A percentile compares a stretch with the other conserved stretches of the same genome.
Evolutionary conservation across 30 jellyfish, hydroid and myxozoan genomes (phyloP).

Genomic region (Turritopsis rubra): DNA sequence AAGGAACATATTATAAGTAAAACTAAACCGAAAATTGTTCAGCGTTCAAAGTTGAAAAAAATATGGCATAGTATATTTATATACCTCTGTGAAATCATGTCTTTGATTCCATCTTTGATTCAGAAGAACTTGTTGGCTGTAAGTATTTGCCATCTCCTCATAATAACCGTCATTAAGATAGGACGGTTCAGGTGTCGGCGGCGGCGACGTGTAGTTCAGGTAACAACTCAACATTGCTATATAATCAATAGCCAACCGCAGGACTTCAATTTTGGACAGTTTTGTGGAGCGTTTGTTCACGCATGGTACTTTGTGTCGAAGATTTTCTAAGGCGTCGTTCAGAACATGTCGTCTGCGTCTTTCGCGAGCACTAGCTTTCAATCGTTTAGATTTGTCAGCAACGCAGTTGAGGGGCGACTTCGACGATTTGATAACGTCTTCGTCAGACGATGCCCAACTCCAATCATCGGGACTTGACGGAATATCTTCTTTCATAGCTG

Average conservation of each 20-base stretch:
- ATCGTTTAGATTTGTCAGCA: slow-evolving; percentile 54
- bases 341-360: slow-evolving; percentile 86
- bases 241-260: slow-evolving; percentile 87
- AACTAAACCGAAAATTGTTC: too few relatives aligned
- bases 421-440: neutral
- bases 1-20: too few relatives aligned
- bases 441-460: slow-evolving; percentile 8
- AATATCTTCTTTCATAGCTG: slow-evolving; percentile 12
- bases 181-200: neutral
- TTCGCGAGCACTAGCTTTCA: slow-evolving; percentile 94
- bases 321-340: slow-evolving; percentile 74
- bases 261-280: slow-evolving; percentile 78
- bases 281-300: slow-evolving; percentile 47
- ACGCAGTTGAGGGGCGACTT: neutral
- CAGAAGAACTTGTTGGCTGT: neutral
- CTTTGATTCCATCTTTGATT: neutral
- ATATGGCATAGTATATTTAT: neutral
- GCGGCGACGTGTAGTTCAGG: slow-evolving; percentile 21
- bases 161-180: neutral
- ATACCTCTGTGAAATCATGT: neutral
- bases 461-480: neutral
- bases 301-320: slow-evolving; percentile 71
- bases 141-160: neutral
- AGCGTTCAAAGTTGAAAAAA: too few relatives aligned
- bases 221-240: slow-evolving; percentile 64